A percentile compares a stretch with the other conserved stretches of the same genome.
phyloP scores from a whole-genome alignment of 53 echinoderm and acorn worm species.

The Crossaster papposus region DNA sequence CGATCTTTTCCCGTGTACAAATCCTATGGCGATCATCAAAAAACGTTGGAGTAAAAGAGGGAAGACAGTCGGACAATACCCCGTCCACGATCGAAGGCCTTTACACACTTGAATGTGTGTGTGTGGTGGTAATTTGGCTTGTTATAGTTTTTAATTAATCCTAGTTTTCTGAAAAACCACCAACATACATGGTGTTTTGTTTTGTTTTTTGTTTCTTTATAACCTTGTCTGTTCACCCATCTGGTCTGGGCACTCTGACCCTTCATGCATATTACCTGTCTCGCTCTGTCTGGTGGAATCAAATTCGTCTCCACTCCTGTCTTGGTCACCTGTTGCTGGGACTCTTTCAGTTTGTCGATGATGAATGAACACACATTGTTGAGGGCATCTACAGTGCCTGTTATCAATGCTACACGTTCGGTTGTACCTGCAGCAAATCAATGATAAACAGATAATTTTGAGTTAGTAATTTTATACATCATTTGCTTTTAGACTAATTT shows the following conservation, averaged over 20 bases:
- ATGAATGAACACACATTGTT: constrained; percentile 85
- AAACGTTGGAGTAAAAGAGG: too few species aligned
- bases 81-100: too few species aligned
- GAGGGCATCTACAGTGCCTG: constrained; percentile 93
- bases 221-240: background rate
- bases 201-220: background rate
- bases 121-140: too few species aligned
- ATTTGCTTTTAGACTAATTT: too few species aligned
- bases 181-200: background rate
- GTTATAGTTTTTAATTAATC: too few species aligned
- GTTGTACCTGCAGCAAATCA: constrained; percentile 79
- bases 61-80: too few species aligned
- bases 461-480: too few species aligned
- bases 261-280: constrained; percentile 81
- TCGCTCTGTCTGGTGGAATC: constrained; percentile 91
- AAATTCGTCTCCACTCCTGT: constrained; percentile 86
- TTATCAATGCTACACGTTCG: constrained; percentile 90
- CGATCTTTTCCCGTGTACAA: too few species aligned
- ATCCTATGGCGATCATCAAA: too few species aligned
- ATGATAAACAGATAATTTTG: background rate
- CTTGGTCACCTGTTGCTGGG: constrained; percentile 89
- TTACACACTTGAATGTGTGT: too few species aligned
- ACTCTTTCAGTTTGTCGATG: constrained; percentile 93
- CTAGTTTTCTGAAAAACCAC: background rate
- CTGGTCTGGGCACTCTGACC: background rate